Base-by-base conservation (phyloP, 2,113 vertebrate species). In the Neoarius graeffei region DNA sequence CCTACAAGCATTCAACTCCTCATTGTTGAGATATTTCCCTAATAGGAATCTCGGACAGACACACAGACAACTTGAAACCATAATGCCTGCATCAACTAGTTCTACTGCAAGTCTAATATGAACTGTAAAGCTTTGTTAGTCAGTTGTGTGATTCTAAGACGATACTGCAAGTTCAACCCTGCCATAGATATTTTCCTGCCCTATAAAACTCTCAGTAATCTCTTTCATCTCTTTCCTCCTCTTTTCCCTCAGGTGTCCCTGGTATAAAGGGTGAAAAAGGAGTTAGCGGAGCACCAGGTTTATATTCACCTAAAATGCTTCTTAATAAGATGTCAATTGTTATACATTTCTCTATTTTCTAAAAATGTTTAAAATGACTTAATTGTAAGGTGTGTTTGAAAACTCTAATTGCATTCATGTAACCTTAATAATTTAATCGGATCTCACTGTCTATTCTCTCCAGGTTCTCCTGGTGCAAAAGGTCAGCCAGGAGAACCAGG, bases 201-300 rank as follows among this genome's bases (percentile, higher is more conserved):
- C 13, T 56, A 13, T 56, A 79, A n/a, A 56, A 8, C 52, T 81
- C 3, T 30, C 9, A 59, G n/a, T 81, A 35, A 59, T 35, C 1
- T 25, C 56, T 20, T 0, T 30, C 10, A 64, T 60, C 60, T 83
- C 57, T n/a, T 59, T 86, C 15, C n/a, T 15, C n/a, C 48, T 27
- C 42, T 71, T 57, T 57, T 13, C 56, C 14, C 11, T 2, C 50
- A 90, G 89, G 89, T 79, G 8, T 8, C 20, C 14, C 69, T 8
- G 89, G 89, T 64, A 52, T 62, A 7, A 90, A 90, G 17, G 89
- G 89, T 11, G 84, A 85, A 69, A 62, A 54, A 71, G 89, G 89
- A 79, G 52, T 54, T 20, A 59, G 5, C 17, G 89, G 89, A 77
- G 0, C 20, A 77, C 69, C 19, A 85, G 89, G 89, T 87, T 23